These are phyloP conservation scores for Clarias gariepinus DNA, from an alignment of 2,113 vertebrate species.

Conservation along the genomic window DNA sequence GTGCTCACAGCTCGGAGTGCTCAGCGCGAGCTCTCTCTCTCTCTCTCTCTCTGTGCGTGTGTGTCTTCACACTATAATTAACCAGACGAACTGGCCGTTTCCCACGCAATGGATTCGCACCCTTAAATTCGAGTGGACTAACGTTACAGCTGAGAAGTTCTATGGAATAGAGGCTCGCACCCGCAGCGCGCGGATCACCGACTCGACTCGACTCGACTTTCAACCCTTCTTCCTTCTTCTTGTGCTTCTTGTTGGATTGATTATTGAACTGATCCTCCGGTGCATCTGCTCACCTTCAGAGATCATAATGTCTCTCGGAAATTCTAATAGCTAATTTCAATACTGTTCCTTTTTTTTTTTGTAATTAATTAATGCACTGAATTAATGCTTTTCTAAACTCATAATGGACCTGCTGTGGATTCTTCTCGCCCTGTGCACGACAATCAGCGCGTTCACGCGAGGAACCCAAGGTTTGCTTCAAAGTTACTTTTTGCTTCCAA, in stretches of 20 bases:
- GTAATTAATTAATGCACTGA: constrained; percentile 48
- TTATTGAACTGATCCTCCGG: not conserved
- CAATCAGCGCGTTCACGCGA: constrained; percentile 56
- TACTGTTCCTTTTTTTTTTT: not conserved
- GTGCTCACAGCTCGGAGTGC: not conserved
- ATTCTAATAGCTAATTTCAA: not conserved
- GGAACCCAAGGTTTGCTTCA: constrained; percentile 73
- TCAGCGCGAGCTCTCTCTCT: not conserved
- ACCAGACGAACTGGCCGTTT: not conserved
- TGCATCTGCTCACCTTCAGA: not conserved
- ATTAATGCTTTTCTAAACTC: constrained; percentile 18
- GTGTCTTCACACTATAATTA: constrained; percentile 21
- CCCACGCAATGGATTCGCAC: constrained; percentile 11
- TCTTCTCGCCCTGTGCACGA: constrained; percentile 61
- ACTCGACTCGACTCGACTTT: not conserved
- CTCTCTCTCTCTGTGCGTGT: not conserved
- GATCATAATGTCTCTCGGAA: not conserved
- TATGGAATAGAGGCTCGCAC: not conserved
- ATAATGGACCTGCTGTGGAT: constrained; percentile 71
- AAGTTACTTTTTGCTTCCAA: not conserved
- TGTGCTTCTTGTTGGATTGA: not conserved
- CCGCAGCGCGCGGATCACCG: not conserved
- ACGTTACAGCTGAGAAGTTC: constrained; percentile 30
- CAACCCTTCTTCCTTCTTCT: not conserved
- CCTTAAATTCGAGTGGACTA: constrained; percentile 26